phyloP scores from a whole-genome alignment of 2,797 vertebrate genomes.

The Macropus fuliginosus region DNA sequence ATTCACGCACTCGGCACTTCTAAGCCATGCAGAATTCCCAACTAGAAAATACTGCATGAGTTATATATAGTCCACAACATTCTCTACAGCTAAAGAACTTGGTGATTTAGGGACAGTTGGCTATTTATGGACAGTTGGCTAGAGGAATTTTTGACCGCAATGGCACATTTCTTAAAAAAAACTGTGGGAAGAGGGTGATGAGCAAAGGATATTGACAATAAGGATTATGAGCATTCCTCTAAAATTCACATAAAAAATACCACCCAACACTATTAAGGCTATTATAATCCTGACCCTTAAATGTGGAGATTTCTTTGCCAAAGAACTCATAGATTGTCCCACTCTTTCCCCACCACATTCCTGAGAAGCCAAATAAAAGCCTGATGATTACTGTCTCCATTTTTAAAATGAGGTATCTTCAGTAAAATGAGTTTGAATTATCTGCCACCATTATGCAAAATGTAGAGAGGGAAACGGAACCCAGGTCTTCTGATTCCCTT shows the following conservation, averaged over 20 bases:
- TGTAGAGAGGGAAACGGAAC: background rate
- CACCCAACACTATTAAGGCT: background rate
- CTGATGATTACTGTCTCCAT: background rate
- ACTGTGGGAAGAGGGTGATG: background rate
- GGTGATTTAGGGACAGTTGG: conserved; percentile 19
- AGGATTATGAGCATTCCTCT: background rate
- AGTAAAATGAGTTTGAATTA: background rate
- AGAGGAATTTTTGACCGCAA: background rate
- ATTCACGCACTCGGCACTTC: conserved; percentile 45
- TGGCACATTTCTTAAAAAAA: background rate
- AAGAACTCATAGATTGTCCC: background rate
- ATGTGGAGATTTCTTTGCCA: background rate
- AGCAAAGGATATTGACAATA: background rate
- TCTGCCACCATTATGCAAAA: background rate
- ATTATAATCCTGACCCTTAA: background rate
- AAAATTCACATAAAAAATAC: background rate
- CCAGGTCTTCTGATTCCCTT: background rate
- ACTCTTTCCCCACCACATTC: background rate
- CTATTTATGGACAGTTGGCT: background rate
- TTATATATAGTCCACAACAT: background rate
- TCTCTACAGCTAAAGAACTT: conserved; percentile 16
- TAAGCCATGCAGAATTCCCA: conserved; percentile 40
- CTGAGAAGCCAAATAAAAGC: background rate
- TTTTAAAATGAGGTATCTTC: background rate
- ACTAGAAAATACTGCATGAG: background rate